Evolutionary conservation across 2,797 vertebrate species (phyloP).

Genomic region (Lutjanus argentimaculatus): DNA sequence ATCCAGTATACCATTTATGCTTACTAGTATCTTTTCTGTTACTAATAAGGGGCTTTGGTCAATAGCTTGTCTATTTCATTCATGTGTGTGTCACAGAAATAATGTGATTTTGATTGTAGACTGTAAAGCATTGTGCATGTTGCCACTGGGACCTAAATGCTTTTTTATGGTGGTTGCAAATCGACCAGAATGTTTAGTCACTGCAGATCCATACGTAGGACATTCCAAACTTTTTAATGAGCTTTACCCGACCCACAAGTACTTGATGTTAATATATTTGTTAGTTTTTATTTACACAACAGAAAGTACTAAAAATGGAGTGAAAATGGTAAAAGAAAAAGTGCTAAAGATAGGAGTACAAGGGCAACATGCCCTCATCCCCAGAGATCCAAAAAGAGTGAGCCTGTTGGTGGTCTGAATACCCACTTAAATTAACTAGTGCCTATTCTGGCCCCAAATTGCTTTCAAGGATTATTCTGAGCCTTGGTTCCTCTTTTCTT

Average conservation of each 20-base stretch:
- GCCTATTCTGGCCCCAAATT: neutral
- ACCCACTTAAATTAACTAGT: neutral
- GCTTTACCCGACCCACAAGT: neutral
- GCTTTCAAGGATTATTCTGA: slow-evolving; percentile 1
- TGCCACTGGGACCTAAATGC: neutral
- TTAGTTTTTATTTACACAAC: neutral
- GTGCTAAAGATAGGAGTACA: neutral
- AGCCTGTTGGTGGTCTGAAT: slow-evolving; percentile 2
- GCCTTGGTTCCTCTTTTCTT: neutral
- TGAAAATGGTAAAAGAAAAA: neutral
- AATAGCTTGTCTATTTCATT: neutral
- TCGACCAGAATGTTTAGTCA: neutral
- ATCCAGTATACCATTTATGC: neutral
- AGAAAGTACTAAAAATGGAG: neutral
- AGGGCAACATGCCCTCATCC: slow-evolving; percentile 8
- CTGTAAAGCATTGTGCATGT: neutral
- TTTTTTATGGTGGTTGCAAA: neutral
- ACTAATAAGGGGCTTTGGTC: neutral
- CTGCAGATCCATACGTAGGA: neutral
- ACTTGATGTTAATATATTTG: neutral
- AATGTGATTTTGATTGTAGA: neutral
- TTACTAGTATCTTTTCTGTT: neutral
- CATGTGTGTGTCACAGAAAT: neutral
- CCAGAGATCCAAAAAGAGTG: neutral
- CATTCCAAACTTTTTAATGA: too few species aligned